Evolutionary conservation across 2,797 vertebrate species (phyloP).

Genomic region (Strix occidentalis): DNA sequence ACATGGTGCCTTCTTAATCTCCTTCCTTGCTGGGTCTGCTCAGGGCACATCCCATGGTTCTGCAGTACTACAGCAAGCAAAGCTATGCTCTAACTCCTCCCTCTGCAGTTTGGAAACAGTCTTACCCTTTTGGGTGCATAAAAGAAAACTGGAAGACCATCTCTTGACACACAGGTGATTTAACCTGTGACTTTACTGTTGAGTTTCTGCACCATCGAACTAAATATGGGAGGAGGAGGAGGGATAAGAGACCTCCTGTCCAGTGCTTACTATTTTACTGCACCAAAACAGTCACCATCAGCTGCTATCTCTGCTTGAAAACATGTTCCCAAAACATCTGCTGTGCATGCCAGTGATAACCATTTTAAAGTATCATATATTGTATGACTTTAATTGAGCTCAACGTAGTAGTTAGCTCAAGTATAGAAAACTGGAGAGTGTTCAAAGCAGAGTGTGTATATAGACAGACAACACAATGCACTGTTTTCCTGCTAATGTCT

Average conservation of each 20-base stretch:
- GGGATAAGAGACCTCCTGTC: not conserved
- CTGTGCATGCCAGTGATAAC: not conserved
- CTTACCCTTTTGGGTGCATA: not conserved
- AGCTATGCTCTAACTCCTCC: not conserved
- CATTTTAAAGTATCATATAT: not conserved
- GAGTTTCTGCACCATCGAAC: not conserved
- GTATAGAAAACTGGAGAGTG: not conserved
- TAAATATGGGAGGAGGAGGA: not conserved
- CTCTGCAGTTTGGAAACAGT: not conserved
- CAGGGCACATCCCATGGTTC: not conserved
- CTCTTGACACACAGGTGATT: not conserved
- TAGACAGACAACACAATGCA: not conserved
- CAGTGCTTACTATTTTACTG: not conserved
- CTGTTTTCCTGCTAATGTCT: not conserved
- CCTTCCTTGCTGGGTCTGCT: not conserved
- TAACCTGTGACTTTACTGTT: not conserved
- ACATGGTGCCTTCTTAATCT: not conserved
- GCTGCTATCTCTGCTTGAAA: not conserved
- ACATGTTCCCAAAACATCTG: not conserved
- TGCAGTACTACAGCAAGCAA: not conserved
- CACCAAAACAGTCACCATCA: not conserved
- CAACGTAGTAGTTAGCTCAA: not conserved
- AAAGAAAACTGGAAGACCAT: not conserved
- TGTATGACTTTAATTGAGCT: not conserved
- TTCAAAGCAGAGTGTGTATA: not conserved